Percentiles rank a stretch among this genome's conserved stretches.
phyloP scores from a whole-genome alignment of 2,888 invertebrate species.

The Ichneumoninae sp. region DNA sequence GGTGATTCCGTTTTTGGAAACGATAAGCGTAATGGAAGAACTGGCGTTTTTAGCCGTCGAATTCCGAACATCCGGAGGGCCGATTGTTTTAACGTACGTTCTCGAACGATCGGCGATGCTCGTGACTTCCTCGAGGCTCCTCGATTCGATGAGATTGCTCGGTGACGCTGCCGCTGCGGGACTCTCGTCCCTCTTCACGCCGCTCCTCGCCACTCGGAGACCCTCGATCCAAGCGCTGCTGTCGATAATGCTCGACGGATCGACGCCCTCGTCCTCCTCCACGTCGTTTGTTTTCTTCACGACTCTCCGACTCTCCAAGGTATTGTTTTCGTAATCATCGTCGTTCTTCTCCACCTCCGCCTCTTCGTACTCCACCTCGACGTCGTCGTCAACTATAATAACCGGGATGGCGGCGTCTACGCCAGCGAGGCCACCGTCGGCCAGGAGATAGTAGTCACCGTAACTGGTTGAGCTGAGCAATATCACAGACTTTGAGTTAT shows the following conservation, averaged over 20 bases:
- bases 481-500: conserved; percentile 85
- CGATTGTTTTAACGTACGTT: background rate
- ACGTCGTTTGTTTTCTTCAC: background rate
- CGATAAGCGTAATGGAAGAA: conserved; percentile 85
- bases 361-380: background rate
- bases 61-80: background rate
- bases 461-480: conserved; percentile 84
- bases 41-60: conserved; percentile 72
- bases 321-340: background rate
- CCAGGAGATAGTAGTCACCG: conserved; percentile 82
- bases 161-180: background rate
- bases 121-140: conserved; percentile 7
- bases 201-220: background rate
- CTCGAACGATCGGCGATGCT: conserved; percentile 12
- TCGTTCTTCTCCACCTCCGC: background rate
- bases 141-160: conserved; percentile 26
- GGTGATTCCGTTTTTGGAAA: conserved; percentile 82
- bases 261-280: background rate
- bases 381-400: conserved; percentile 66
- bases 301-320: background rate
- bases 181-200: background rate
- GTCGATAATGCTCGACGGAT: background rate
- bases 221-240: conserved; percentile 7
- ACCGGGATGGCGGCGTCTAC: conserved; percentile 70
- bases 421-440: conserved; percentile 73